phyloP scores from a whole-genome alignment of 2,113 vertebrate genomes.

The Campylomormyrus tamandua region DNA sequence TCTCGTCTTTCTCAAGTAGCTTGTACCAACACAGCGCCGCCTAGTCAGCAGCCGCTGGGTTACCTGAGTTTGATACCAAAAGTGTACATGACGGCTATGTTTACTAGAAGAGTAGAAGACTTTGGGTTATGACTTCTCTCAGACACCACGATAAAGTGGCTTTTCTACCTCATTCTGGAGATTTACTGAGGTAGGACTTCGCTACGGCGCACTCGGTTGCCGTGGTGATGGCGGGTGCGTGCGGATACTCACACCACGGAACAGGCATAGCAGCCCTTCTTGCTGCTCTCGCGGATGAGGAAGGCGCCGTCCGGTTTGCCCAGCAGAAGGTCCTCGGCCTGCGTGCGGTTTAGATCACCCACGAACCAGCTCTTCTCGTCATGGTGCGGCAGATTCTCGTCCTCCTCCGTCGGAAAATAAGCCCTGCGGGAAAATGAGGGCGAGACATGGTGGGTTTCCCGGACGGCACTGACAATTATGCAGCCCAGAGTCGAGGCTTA shows the following conservation, averaged over 20 bases:
- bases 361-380: conserved; percentile 98
- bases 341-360: conserved; percentile 79
- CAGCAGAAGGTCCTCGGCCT: conserved; percentile 85
- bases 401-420: conserved; percentile 83
- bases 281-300: conserved; percentile 94
- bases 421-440: conserved; percentile 51
- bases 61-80: not conserved
- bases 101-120: not conserved
- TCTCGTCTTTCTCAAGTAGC: not conserved
- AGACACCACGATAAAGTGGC: not conserved
- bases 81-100: not conserved
- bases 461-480: not conserved
- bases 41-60: not conserved
- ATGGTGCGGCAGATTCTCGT: conserved; percentile 83
- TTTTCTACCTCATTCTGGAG: not conserved
- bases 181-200: not conserved
- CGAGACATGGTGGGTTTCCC: not conserved
- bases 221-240: not conserved
- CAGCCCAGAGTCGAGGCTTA: not conserved
- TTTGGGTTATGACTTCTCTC: not conserved
- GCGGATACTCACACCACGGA: conserved; percentile 85
- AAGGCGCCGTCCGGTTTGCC: conserved; percentile 89
- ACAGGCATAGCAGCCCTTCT: conserved; percentile 95
- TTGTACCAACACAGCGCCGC: not conserved
- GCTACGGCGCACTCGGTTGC: not conserved